phyloP scores from a whole-genome alignment of 2,888 invertebrate genomes.

The Drosophila colorata region DNA sequence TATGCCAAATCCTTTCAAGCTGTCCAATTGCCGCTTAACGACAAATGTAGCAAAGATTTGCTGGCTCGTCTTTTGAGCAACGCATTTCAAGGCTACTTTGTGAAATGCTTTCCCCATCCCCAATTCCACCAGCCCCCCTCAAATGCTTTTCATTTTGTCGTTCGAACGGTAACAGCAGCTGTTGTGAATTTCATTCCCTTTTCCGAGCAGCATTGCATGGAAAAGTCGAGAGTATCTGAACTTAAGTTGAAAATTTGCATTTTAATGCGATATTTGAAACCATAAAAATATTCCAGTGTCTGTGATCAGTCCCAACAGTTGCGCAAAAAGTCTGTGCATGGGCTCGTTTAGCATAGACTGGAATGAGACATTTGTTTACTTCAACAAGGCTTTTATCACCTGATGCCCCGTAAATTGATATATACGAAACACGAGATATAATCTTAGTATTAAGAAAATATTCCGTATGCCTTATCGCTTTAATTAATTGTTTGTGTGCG shows the following conservation, averaged over 20 bases:
- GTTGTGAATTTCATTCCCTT: constrained; percentile 9
- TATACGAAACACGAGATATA: neutral
- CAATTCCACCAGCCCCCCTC: neutral
- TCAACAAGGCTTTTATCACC: neutral
- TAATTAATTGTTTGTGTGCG: neutral
- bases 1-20: constrained; percentile 38
- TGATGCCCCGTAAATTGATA: neutral
- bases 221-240: no score
- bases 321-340: neutral
- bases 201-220: no score
- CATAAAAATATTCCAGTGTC: neutral
- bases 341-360: neutral
- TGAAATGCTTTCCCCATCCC: constrained; percentile 20
- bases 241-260: no score
- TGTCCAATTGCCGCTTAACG: constrained; percentile 48
- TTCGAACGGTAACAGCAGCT: constrained; percentile 26
- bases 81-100: constrained; percentile 30
- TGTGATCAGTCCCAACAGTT: no score
- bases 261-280: no score
- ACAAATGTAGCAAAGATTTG: constrained; percentile 40
- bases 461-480: neutral
- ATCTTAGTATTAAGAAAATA: no score
- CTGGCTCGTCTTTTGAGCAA: constrained; percentile 6
- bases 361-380: neutral
- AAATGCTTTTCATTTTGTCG: constrained; percentile 24